phyloP scores from a whole-genome alignment of 2,888 invertebrate genomes.

The Rhagonycha fulva region DNA sequence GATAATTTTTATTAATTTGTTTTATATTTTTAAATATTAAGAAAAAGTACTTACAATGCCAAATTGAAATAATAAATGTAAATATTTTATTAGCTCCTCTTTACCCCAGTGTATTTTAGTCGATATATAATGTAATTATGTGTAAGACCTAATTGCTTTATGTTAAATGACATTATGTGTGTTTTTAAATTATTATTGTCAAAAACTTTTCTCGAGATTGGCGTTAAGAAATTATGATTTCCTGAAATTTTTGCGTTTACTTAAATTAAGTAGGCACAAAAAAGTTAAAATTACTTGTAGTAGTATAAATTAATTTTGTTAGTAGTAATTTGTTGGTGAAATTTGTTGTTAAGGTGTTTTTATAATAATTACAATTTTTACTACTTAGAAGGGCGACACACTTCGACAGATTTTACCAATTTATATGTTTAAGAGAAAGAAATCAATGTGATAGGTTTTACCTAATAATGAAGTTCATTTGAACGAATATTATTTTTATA shows the following conservation, averaged over 20 bases:
- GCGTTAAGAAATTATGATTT: neutral
- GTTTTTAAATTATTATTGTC: neutral
- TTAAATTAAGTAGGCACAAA: slow-evolving; percentile 1
- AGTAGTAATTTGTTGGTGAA: slow-evolving; percentile 5
- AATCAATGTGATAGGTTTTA: slow-evolving; percentile 35
- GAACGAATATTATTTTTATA: slow-evolving; percentile 40
- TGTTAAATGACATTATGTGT: neutral
- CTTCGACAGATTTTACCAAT: slow-evolving; percentile 33
- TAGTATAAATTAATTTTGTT: slow-evolving; percentile 1
- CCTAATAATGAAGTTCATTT: slow-evolving; percentile 34
- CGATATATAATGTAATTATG: neutral
- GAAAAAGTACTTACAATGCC: slow-evolving; percentile 29
- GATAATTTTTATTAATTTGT: neutral
- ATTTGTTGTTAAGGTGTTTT: slow-evolving; percentile 3
- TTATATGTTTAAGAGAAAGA: slow-evolving; percentile 34
- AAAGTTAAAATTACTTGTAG: neutral
- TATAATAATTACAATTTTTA: neutral
- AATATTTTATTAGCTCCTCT: slow-evolving; percentile 8
- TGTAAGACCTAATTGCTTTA: slow-evolving; percentile 5
- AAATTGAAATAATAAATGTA: slow-evolving; percentile 27
- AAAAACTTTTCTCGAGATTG: neutral
- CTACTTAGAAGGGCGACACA: slow-evolving; percentile 1
- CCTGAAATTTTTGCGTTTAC: neutral
- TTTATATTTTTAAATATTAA: neutral
- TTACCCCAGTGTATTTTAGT: slow-evolving; percentile 11